These are phyloP conservation scores for Lepus townsendii DNA, from an alignment of 2,797 vertebrate genomes.

Conservation along the genomic window DNA sequence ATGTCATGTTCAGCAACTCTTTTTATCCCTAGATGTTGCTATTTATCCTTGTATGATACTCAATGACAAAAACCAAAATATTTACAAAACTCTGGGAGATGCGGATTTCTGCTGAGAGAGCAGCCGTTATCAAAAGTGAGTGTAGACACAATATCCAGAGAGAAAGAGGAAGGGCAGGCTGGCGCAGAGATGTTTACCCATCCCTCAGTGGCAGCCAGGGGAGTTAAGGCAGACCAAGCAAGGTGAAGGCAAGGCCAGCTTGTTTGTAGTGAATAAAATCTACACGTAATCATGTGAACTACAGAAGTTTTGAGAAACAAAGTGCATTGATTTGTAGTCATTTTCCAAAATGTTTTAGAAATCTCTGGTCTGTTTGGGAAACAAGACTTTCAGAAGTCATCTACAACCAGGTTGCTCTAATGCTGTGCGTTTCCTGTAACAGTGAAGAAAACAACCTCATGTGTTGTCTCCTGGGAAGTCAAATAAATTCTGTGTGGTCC, in stretches of 20 bases:
- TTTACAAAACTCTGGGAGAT: conserved; percentile 77
- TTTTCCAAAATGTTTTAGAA: conserved; percentile 64
- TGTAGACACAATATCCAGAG: conserved; percentile 65
- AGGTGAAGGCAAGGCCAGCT: conserved; percentile 83
- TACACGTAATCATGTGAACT: conserved; percentile 74
- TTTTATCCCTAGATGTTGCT: conserved; percentile 75
- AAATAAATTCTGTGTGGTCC: background rate
- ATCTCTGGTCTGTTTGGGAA: conserved; percentile 19
- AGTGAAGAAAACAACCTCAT: conserved; percentile 1
- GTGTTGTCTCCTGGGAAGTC: background rate
- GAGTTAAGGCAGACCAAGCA: conserved; percentile 79
- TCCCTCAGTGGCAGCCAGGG: conserved; percentile 77
- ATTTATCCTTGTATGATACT: conserved; percentile 67
- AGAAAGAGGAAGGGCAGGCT: conserved; percentile 64
- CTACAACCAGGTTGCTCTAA: background rate
- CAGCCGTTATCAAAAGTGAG: conserved; percentile 75
- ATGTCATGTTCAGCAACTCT: conserved; percentile 62
- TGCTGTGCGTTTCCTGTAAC: background rate
- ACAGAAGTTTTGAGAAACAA: conserved; percentile 84
- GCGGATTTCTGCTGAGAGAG: conserved; percentile 76
- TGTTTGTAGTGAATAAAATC: conserved; percentile 83
- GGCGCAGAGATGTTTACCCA: conserved; percentile 84
- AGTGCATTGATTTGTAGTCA: conserved; percentile 71
- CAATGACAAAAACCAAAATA: conserved; percentile 73
- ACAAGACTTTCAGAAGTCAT: conserved; percentile 75